These are phyloP conservation scores for Tichodroma muraria DNA, from an alignment of 2,113 vertebrate species.

Conservation along the genomic window DNA sequence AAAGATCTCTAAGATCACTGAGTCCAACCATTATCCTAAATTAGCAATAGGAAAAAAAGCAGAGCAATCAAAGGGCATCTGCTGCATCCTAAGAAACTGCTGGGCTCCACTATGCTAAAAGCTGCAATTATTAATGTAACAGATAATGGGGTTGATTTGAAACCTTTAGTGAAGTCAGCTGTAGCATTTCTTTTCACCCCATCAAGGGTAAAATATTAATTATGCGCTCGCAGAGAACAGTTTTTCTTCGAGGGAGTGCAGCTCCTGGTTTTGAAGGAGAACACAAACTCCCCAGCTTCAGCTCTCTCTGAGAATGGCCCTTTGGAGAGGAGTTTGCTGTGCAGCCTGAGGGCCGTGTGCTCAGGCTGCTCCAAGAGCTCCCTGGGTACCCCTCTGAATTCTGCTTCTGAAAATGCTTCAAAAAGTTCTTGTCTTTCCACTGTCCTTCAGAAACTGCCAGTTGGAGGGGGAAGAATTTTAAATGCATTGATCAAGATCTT, in stretches of 20 bases:
- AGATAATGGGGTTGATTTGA: neutral
- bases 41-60: neutral
- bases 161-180: neutral
- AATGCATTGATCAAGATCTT: neutral
- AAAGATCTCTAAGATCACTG: neutral
- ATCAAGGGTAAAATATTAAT: neutral
- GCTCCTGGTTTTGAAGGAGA: neutral
- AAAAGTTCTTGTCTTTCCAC: neutral
- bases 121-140: neutral
- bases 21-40: neutral
- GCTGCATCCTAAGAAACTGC: neutral
- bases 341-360: fast-evolving
- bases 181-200: neutral
- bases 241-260: neutral
- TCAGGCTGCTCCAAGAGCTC: neutral
- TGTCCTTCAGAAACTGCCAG: neutral
- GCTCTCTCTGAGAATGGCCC: fast-evolving
- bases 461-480: neutral
- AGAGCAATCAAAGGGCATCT: neutral
- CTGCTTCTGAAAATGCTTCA: neutral
- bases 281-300: neutral
- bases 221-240: neutral
- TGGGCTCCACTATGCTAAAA: neutral
- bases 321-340: neutral
- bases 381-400: neutral